These are phyloP conservation scores for Excalfactoria chinensis DNA, from an alignment of 2,113 vertebrate genomes.

Conservation along the genomic window DNA sequence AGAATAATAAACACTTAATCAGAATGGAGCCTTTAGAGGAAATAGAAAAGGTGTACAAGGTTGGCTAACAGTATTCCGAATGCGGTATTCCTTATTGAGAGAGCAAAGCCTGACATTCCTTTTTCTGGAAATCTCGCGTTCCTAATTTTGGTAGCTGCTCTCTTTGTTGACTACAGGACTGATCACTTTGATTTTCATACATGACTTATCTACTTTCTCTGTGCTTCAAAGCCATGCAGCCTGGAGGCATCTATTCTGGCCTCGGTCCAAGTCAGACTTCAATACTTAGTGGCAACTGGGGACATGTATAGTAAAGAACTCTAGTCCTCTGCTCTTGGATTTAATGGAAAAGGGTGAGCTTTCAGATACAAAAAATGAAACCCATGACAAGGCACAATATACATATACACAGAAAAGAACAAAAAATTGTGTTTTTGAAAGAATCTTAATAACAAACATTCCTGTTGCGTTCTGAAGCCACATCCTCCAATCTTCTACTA, in stretches of 20 bases:
- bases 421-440: slow-evolving; percentile 32
- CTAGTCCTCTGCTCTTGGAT: neutral
- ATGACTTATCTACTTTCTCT: slow-evolving; percentile 13
- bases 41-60: accelerated
- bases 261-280: slow-evolving; percentile 24
- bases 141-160: slow-evolving; percentile 17
- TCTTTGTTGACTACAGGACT: slow-evolving; percentile 15
- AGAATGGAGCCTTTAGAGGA: neutral
- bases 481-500: neutral
- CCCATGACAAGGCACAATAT: neutral
- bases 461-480: neutral
- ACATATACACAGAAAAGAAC: slow-evolving; percentile 1
- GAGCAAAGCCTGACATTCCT: neutral
- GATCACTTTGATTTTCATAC: slow-evolving; percentile 61
- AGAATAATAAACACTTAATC: neutral
- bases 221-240: slow-evolving; percentile 43
- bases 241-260: slow-evolving; percentile 44
- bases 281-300: slow-evolving; percentile 9
- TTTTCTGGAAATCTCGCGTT: neutral
- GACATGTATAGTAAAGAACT: neutral
- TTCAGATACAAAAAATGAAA: slow-evolving; percentile 16
- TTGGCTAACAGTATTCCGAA: neutral
- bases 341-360: slow-evolving; percentile 32
- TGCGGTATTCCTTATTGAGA: neutral
- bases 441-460: slow-evolving; percentile 10